Percentiles rank a stretch among this genome's conserved stretches.
These are phyloP conservation scores for Brachypterus glaber DNA, from an alignment of 2,888 invertebrate genomes.

Conservation along the genomic window DNA sequence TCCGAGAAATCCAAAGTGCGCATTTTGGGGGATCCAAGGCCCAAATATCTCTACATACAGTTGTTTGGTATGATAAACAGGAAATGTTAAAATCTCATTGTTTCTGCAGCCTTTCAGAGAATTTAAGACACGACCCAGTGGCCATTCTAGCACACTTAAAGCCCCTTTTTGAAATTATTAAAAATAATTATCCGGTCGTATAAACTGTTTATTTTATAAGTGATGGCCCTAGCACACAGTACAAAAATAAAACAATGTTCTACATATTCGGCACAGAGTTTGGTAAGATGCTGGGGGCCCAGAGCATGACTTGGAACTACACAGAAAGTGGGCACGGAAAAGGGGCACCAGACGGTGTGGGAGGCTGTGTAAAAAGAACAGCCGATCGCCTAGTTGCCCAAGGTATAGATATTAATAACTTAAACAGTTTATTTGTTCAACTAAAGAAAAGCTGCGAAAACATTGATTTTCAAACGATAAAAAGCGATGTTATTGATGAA, in stretches of 20 bases:
- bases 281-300: neutral
- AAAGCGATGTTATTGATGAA: no score
- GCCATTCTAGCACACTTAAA: neutral
- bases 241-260: neutral
- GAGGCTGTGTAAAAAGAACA: constrained; percentile 11
- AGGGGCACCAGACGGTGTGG: neutral
- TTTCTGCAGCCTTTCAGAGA: neutral
- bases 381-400: neutral
- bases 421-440: no score
- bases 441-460: no score
- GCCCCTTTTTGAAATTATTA: neutral
- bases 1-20: neutral
- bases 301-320: neutral
- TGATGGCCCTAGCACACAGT: neutral
- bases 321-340: neutral
- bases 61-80: neutral
- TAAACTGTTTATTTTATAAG: neutral
- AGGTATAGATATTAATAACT: neutral
- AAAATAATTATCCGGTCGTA: neutral
- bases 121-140: neutral
- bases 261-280: neutral
- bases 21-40: constrained; percentile 5
- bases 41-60: constrained; percentile 8
- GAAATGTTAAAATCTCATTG: neutral
- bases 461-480: no score